Evolutionary conservation across 2,113 vertebrate genomes (phyloP).

Genomic region (Ciconia stormi): DNA sequence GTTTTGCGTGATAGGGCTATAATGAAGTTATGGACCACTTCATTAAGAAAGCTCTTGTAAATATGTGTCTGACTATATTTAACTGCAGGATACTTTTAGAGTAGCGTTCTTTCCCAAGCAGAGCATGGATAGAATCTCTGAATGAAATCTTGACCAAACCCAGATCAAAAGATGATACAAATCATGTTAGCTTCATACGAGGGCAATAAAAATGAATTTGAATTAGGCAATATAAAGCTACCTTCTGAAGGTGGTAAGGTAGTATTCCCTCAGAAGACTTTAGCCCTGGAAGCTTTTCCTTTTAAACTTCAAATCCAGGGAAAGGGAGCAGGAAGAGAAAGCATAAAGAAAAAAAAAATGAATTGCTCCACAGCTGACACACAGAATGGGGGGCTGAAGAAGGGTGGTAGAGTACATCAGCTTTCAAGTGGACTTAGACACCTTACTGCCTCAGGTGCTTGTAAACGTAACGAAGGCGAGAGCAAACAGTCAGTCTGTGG

Average conservation of each 20-base stretch:
- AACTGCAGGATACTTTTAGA: neutral
- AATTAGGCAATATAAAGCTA: neutral
- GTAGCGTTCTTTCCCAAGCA: neutral
- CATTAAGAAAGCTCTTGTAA: neutral
- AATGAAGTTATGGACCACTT: neutral
- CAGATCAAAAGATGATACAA: neutral
- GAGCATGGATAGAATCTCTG: neutral
- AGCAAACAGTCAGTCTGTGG: neutral
- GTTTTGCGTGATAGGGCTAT: neutral
- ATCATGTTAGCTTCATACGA: neutral
- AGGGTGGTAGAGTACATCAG: neutral
- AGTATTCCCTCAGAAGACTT: neutral
- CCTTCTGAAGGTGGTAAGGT: neutral
- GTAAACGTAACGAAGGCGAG: neutral
- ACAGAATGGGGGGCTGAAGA: neutral
- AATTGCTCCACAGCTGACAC: neutral
- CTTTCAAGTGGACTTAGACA: neutral
- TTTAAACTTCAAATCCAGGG: neutral
- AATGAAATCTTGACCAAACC: neutral
- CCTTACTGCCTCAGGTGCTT: neutral
- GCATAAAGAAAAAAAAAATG: neutral
- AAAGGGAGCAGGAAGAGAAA: neutral
- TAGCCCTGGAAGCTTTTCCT: neutral
- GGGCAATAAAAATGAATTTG: neutral
- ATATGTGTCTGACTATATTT: neutral